Percentiles rank a stretch among this genome's conserved stretches.
These are phyloP conservation scores for Marasmarcha lunaedactyla DNA, from an alignment of 2,888 invertebrate genomes.

Conservation along the genomic window DNA sequence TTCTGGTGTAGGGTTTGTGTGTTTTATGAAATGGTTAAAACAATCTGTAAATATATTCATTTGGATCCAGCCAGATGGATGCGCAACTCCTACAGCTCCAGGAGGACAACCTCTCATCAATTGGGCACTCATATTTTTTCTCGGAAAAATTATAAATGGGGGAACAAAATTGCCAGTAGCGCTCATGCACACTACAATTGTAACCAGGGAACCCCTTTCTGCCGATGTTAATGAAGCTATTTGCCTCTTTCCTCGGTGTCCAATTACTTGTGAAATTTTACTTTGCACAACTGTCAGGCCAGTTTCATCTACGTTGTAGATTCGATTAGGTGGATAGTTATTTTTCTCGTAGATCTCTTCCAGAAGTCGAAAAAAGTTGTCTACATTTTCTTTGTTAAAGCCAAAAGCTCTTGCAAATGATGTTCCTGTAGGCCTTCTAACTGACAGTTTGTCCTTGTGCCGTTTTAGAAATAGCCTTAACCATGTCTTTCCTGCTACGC, in stretches of 20 bases:
- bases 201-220: slow-evolving; percentile 10
- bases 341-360: background rate
- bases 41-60: slow-evolving; percentile 20
- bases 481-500: slow-evolving; percentile 14
- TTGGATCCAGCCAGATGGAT: slow-evolving; percentile 24
- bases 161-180: slow-evolving; percentile 20
- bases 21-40: slow-evolving; percentile 18
- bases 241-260: slow-evolving; percentile 4
- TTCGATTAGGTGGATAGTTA: slow-evolving; percentile 2
- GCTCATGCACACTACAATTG: slow-evolving; percentile 19
- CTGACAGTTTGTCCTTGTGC: slow-evolving; percentile 16
- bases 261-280: slow-evolving; percentile 17
- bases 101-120: slow-evolving; percentile 23
- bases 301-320: slow-evolving; percentile 16
- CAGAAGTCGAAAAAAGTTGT: slow-evolving; percentile 1
- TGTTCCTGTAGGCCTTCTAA: slow-evolving; percentile 15
- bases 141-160: too few relatives aligned
- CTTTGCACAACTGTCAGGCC: slow-evolving; percentile 18
- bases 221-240: background rate
- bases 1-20: slow-evolving; percentile 15
- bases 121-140: too few relatives aligned
- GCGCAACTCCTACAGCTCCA: slow-evolving; percentile 18
- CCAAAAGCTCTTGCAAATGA: slow-evolving; percentile 17
- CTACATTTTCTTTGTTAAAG: slow-evolving; percentile 16
- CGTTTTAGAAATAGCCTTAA: slow-evolving; percentile 16